A percentile compares a stretch with the other conserved stretches of the same genome.
phyloP scores from a whole-genome alignment of 2,797 vertebrate species.

The Ceryle rudis region DNA sequence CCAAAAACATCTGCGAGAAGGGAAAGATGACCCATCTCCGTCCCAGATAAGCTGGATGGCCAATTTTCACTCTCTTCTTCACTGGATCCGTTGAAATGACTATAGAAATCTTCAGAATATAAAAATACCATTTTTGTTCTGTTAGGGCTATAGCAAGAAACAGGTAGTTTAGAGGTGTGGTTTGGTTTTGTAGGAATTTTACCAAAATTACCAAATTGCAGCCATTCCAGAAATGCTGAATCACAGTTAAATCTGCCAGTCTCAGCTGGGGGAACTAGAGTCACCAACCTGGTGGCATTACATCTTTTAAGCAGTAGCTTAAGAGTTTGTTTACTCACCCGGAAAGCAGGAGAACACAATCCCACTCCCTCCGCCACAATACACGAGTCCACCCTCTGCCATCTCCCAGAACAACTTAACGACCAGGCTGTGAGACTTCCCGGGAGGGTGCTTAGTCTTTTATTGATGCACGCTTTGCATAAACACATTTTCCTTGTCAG shows the following conservation, averaged over 20 bases:
- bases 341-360: neutral
- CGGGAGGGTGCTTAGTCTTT: accelerated
- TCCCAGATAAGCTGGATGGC: neutral
- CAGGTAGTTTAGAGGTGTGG: neutral
- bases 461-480: neutral
- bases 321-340: neutral
- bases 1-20: neutral
- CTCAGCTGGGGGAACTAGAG: neutral
- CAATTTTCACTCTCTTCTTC: neutral
- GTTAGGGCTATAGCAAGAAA: neutral
- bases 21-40: neutral
- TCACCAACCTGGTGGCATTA: neutral
- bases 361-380: neutral
- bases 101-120: neutral
- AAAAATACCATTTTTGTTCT: neutral
- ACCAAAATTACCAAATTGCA: neutral
- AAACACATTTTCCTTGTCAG: neutral
- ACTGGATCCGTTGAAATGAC: neutral
- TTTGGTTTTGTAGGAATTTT: neutral
- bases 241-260: neutral
- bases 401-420: constrained; percentile 29
- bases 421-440: neutral
- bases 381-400: neutral
- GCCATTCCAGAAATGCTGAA: neutral
- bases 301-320: neutral